Conservation (phyloP, 1,140 invertebrate genomes). For the Gonioctena quinquepunctata region DNA sequence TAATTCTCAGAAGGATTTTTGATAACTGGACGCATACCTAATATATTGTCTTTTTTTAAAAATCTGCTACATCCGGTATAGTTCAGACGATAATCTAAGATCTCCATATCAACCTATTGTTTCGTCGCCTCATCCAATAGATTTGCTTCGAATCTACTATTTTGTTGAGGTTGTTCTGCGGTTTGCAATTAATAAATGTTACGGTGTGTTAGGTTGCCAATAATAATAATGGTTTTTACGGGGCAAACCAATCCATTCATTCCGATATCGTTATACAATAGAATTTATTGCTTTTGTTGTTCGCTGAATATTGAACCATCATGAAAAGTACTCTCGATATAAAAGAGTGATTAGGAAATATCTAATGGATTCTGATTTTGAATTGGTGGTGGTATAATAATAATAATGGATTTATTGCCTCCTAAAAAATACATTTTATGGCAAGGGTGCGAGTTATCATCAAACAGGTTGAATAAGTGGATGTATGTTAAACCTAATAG, state of each 20-base stretch:
- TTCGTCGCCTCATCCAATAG: background rate
- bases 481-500: too few species aligned
- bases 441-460: too few species aligned
- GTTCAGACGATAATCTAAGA: too few species aligned
- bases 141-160: background rate
- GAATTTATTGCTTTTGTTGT: slow-evolving; percentile 14
- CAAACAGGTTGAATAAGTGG: too few species aligned
- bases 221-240: slow-evolving; percentile 12
- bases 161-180: slow-evolving; percentile 8
- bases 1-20: background rate
- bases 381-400: too few species aligned
- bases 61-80: too few species aligned
- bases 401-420: too few species aligned
- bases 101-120: too few species aligned
- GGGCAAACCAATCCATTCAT: background rate
- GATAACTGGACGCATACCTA: background rate
- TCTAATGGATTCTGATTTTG: background rate
- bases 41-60: too few species aligned
- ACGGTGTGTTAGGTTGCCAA: slow-evolving; percentile 7
- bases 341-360: background rate
- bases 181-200: slow-evolving; percentile 15
- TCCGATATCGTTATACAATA: slow-evolving; percentile 13
- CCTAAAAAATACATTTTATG: too few species aligned
- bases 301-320: background rate
- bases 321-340: background rate